Percentiles rank a stretch among this genome's conserved stretches.
phyloP scores from a whole-genome alignment of 2,113 vertebrate species.

The Phocoena phocoena region DNA sequence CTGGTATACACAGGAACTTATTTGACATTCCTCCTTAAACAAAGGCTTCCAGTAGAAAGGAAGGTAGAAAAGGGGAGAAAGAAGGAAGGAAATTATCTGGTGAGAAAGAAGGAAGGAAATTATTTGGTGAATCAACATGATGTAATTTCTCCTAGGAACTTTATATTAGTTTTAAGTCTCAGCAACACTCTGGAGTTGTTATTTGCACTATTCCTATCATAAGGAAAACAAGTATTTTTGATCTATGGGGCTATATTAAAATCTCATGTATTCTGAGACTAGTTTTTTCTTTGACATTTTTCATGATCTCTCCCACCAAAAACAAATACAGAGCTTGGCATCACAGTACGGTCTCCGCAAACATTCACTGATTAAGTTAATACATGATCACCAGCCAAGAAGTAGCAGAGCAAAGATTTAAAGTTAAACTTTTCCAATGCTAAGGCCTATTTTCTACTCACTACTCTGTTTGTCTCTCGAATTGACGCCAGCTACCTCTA shows the following conservation, averaged over 20 bases:
- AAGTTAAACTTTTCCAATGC: neutral
- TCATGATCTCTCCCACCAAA: neutral
- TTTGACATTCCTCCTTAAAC: neutral
- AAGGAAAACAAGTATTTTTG: neutral
- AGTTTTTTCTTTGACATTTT: neutral
- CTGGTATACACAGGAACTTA: neutral
- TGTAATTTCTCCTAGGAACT: neutral
- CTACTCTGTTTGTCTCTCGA: neutral
- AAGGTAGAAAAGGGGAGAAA: neutral
- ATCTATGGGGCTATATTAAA: neutral
- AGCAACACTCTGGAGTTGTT: neutral
- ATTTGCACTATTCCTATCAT: neutral
- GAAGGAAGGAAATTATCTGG: neutral
- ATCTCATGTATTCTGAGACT: neutral
- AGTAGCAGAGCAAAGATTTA: neutral
- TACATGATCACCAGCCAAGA: neutral
- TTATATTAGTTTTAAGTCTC: neutral
- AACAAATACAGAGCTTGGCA: neutral
- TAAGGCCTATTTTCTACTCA: neutral
- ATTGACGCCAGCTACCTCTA: neutral
- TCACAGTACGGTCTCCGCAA: neutral
- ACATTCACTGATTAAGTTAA: neutral
- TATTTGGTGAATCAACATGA: neutral
- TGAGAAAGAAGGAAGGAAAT: neutral
- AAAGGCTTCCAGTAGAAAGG: neutral